Evolutionary conservation across 2,113 vertebrate species (phyloP).

Genomic region (Phaethornis superciliosus): DNA sequence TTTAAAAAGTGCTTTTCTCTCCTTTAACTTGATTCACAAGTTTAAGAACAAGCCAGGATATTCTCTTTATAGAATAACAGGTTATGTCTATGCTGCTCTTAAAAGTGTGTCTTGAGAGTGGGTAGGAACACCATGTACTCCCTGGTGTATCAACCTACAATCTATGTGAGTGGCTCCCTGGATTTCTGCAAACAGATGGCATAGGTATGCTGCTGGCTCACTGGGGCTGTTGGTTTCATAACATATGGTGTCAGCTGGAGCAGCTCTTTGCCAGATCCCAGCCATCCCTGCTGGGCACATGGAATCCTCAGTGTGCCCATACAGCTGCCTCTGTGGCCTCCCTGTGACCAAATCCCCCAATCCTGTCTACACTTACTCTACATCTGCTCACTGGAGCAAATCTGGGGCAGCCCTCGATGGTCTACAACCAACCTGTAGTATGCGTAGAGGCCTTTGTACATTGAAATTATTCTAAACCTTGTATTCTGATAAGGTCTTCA

Average conservation of each 20-base stretch:
- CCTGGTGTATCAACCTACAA: not conserved
- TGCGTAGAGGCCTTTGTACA: not conserved
- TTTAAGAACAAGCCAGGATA: not conserved
- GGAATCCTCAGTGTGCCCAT: fast-evolving
- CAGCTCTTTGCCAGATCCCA: not conserved
- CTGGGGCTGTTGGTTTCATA: not conserved
- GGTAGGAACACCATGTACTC: slow-evolving; percentile 9
- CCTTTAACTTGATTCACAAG: not conserved
- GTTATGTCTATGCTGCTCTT: not conserved
- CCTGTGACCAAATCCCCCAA: not conserved
- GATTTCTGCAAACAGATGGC: not conserved
- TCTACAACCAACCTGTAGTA: not conserved
- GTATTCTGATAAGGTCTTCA: not conserved
- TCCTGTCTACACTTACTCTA: not conserved
- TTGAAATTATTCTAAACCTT: not conserved
- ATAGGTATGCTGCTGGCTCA: not conserved
- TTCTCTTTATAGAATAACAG: not conserved
- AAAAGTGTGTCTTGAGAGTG: not conserved
- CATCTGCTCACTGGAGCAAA: not conserved
- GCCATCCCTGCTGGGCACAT: not conserved
- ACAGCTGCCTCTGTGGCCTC: not conserved
- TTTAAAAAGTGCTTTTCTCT: not conserved
- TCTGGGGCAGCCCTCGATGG: not conserved
- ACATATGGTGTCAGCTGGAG: not conserved
- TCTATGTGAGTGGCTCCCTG: not conserved